Evolutionary conservation across 2,888 invertebrate genomes (phyloP), one percentile per base, ranked within the genome.

Genomic region (Synergus japonicus): DNA sequence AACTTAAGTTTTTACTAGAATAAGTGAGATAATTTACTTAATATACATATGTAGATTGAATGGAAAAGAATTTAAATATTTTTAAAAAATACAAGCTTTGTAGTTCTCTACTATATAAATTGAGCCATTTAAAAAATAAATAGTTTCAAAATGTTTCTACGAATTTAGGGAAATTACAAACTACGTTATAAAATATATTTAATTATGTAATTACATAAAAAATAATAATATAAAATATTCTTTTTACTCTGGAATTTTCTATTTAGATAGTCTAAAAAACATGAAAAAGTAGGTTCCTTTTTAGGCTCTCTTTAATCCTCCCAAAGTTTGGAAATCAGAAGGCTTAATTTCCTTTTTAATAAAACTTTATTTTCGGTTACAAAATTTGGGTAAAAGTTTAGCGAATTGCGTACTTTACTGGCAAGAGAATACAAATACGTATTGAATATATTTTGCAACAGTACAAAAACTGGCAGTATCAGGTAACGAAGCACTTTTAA

Each of bases 321-420:
- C 37, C 5, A 37, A 37, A 37, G 37, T 37, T 5, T 37, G 37
- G 37, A 37, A 37, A 37, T 37, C 43, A 10, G 10, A 63, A 44
- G 37, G n/a, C n/a, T 12, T 60, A 18, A 54, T 18, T 58, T 18
- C 18, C 58, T 5, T 29, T 18, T 29, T 10, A 63, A 63, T 13
- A 78, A 69, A 78, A 44, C 73, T 18, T 73, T 78, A 73, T 67
- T 78, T 58, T 13, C n/a, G 44, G 67, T 18, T 46, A 78, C 43
- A 67, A 54, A 67, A 43, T 78, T 67, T 18, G 29, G 60, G 54
- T 10, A 69, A 37, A 63, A 73, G 4, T 13, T 63, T 29, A 63
- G 10, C 29, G 2, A 15, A 22, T 10, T 46, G 43, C 44, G 44
- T 63, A 63, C 22, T 13, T 46, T 54, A 60, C 43, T 46, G 73